Evolutionary conservation across 2,888 invertebrate species (phyloP).

Genomic region (Caenorhabditis virilis): DNA sequence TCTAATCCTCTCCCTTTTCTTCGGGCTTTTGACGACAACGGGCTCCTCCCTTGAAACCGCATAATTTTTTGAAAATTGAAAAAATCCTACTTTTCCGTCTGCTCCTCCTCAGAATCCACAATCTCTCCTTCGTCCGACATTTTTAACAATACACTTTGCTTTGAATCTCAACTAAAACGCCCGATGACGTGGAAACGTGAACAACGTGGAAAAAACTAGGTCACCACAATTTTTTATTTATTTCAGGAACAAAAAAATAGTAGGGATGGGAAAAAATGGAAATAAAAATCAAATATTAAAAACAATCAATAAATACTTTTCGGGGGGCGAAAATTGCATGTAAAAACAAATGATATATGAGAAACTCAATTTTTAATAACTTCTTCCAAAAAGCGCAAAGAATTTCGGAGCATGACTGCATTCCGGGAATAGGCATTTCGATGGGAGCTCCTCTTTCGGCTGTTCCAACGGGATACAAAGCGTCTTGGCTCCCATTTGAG

Average conservation of each 20-base stretch:
- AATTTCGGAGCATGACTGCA: conserved; percentile 82
- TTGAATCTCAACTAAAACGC: too few relatives aligned
- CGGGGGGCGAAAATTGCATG: too few relatives aligned
- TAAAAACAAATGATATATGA: too few relatives aligned
- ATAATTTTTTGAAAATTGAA: too few relatives aligned
- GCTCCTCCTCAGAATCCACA: background rate
- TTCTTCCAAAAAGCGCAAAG: conserved; percentile 92
- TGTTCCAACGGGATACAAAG: conserved; percentile 96
- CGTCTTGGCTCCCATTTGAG: conserved; percentile 91
- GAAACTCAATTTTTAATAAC: too few relatives aligned
- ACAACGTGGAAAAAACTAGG: background rate
- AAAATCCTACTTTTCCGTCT: conserved; percentile 1
- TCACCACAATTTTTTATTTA: background rate
- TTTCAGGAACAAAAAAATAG: background rate
- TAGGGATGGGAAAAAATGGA: background rate
- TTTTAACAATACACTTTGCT: too few relatives aligned
- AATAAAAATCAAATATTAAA: background rate
- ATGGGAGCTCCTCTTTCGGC: conserved; percentile 57
- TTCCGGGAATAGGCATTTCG: conserved; percentile 83
- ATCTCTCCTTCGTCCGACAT: too few relatives aligned
- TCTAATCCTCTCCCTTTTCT: background rate
- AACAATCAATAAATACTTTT: background rate
- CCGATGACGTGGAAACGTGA: too few relatives aligned
- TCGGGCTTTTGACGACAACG: too few relatives aligned
- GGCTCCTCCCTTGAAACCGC: too few relatives aligned